Percentiles rank a stretch among this genome's conserved stretches.
Conservation (phyloP, 2,888 invertebrate genomes). For the Erpobdella octoculata region DNA sequence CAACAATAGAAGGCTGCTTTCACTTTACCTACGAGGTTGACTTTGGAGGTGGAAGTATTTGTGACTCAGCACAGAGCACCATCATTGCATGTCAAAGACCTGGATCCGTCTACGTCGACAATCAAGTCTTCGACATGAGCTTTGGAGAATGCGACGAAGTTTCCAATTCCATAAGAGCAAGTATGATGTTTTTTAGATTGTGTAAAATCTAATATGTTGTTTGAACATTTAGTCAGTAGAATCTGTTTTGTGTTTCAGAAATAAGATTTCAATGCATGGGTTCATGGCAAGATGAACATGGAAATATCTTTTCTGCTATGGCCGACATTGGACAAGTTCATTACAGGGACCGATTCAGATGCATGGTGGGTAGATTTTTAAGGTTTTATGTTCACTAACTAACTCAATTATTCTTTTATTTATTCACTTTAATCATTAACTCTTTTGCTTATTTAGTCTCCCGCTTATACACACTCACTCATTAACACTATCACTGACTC, state of each 20-base stretch:
- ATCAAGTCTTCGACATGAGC: conserved; percentile 89
- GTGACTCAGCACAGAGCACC: conserved; percentile 74
- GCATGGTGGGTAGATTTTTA: conserved; percentile 59
- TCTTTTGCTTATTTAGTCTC: no score
- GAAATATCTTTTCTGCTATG: conserved; percentile 87
- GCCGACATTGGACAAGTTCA: conserved; percentile 91
- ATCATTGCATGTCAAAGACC: conserved; percentile 88
- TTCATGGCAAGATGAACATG: conserved; percentile 46
- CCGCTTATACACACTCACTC: no score
- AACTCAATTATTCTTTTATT: no score
- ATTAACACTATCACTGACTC: no score
- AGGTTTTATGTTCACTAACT: no score
- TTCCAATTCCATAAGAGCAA: conserved; percentile 18
- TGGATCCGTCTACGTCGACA: conserved; percentile 89
- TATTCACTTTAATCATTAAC: no score
- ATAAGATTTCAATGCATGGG: conserved; percentile 36
- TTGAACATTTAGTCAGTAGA: no score
- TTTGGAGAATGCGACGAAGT: conserved; percentile 68
- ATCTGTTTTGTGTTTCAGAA: no score
- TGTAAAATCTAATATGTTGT: no score
- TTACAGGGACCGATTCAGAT: conserved; percentile 86
- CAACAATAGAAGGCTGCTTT: conserved; percentile 49
- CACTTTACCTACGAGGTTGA: conserved; percentile 49
- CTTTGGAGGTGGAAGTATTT: conserved; percentile 54
- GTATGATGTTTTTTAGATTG: not conserved